Evolutionary conservation across 2,888 invertebrate species (phyloP), one percentile per base, ranked within the genome.

Genomic region (Artemia sp.): DNA sequence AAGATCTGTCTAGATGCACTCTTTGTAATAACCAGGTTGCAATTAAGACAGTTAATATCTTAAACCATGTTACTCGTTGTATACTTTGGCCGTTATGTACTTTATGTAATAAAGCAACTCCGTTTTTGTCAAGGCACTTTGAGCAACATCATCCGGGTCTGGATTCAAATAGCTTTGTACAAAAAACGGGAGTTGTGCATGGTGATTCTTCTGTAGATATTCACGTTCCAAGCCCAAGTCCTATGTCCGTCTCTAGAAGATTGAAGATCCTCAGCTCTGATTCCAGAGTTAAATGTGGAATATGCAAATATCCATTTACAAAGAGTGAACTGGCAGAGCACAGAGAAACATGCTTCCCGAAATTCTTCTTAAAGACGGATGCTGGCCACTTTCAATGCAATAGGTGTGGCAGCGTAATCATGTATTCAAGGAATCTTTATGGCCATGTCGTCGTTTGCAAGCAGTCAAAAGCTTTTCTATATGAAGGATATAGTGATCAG

Each of bases 1-100:
- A 58, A 58, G 14, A 58, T 19, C 14, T 58, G n/a, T n/a, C 64
- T 19, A 58, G 24, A 24, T 58, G 64, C 64, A 58, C 24, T 58
- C 64, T 58, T n/a, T 58, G 64, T 58, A n/a, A 58, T 58, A 58
- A 58, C 10, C 14, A 58, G 24, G 64, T 58, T 12, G n/a, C 64
- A 8, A 58, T n/a, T 24, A 58, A 58, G 64, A 58, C 64, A 19
- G 24, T n/a, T 10, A 58, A 58, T 58, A n/a, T n/a, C 9, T n/a
- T 24, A 58, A 24, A n/a, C 14, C 64, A 58, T 58, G 24, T 58
- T 58, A 24, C 64, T n/a, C 64, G 64, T 9, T 58, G 64, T 10
- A 58, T 58, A n/a, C n/a, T 24, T n/a, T 58, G 64, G 64, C 64
- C 24, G 64, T 24, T 19, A 19, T 58, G 64, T 58, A 24, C 14